Evolutionary conservation across 2,888 invertebrate species (phyloP).

Genomic region (Nomada lathburiana): DNA sequence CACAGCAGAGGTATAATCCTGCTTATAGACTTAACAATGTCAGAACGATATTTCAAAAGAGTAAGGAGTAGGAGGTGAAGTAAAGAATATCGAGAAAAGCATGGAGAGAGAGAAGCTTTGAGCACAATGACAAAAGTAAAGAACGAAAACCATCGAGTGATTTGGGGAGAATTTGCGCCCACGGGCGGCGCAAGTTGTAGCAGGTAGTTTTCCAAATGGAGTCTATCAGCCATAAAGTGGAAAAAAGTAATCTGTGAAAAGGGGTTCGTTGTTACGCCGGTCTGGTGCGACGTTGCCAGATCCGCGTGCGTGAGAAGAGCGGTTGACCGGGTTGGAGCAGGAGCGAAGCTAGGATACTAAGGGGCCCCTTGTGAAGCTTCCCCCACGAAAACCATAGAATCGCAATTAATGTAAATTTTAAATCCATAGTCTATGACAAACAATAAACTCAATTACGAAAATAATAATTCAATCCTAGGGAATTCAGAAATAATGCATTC

Average conservation of each 20-base stretch:
- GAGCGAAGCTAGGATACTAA: constrained; percentile 14
- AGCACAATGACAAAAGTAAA: constrained; percentile 26
- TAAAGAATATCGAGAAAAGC: constrained; percentile 9
- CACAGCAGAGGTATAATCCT: constrained; percentile 43
- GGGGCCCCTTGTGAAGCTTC: not conserved
- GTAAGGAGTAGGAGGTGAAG: constrained; percentile 6
- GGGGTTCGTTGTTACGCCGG: constrained; percentile 68
- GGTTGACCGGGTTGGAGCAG: constrained; percentile 47
- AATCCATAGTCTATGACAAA: not conserved
- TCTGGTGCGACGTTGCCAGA: constrained; percentile 62
- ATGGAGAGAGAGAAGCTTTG: not conserved
- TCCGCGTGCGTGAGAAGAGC: constrained; percentile 22
- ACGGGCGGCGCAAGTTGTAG: constrained; percentile 57
- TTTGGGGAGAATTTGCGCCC: constrained; percentile 47
- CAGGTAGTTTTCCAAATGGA: constrained; percentile 67
- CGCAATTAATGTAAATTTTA: not conserved
- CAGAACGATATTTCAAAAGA: constrained; percentile 30
- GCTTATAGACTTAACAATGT: constrained; percentile 56
- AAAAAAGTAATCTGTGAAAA: constrained; percentile 69
- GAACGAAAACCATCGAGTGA: constrained; percentile 34
- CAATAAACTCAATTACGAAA: not conserved
- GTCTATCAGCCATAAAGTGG: constrained; percentile 55
- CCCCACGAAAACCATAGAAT: not conserved
- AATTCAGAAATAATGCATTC: not conserved
- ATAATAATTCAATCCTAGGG: too few species aligned